Conservation (phyloP, 1,140 invertebrate genomes). For the Steinernema khuongi region DNA sequence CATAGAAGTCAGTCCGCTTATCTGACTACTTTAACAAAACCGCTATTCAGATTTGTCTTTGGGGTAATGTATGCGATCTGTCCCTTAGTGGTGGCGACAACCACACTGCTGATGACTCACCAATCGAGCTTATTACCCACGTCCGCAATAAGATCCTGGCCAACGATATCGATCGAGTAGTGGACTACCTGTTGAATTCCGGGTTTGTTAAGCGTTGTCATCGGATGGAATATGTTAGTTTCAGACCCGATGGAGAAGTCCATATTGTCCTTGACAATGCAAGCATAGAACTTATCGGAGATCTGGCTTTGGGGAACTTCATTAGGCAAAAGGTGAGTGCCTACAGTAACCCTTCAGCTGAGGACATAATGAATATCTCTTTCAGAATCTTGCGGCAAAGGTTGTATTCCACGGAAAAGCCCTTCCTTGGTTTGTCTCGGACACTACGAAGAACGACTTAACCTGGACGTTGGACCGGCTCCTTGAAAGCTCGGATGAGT, state of each 20-base stretch:
- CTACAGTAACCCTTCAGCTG: no score
- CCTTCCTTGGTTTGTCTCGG: conserved; percentile 94
- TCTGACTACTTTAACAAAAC: conserved; percentile 17
- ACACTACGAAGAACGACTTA: conserved; percentile 70
- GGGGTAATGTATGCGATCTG: conserved; percentile 77
- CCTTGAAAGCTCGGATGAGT: not conserved
- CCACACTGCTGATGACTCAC: conserved; percentile 63
- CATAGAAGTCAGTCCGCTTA: conserved; percentile 14
- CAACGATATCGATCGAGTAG: conserved; percentile 67
- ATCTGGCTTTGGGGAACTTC: conserved; percentile 79
- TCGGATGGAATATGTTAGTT: not conserved
- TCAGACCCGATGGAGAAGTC: conserved; percentile 46
- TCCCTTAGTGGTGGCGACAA: conserved; percentile 73
- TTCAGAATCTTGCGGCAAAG: conserved; percentile 67
- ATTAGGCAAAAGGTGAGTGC: no score
- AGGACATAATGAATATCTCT: no score
- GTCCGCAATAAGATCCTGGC: conserved; percentile 69
- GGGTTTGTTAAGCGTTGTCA: not conserved
- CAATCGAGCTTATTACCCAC: conserved; percentile 66
- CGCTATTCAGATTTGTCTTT: conserved; percentile 62
- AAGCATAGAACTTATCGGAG: conserved; percentile 84
- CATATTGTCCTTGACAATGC: conserved; percentile 88
- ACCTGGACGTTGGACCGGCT: conserved; percentile 30
- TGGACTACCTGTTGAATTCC: conserved; percentile 58
- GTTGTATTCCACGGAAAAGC: conserved; percentile 80